phyloP scores from a whole-genome alignment of 2,797 vertebrate species.

The Phalanger gymnotis region DNA sequence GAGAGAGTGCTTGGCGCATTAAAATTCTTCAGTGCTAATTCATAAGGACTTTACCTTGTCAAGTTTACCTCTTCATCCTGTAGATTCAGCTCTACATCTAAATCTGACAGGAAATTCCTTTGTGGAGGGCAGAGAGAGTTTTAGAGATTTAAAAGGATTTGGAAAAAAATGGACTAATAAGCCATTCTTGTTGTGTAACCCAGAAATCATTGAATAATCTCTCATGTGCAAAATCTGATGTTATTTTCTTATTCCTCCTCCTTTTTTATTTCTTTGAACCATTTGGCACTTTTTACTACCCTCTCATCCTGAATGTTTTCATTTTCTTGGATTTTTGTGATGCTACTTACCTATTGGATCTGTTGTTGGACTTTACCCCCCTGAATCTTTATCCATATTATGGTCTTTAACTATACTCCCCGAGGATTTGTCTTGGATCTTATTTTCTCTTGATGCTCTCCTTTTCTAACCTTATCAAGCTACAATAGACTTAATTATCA shows the following conservation, averaged over 20 bases:
- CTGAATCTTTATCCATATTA: background rate
- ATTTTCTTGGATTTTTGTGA: background rate
- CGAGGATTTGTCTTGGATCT: background rate
- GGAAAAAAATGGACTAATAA: background rate
- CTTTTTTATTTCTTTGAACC: background rate
- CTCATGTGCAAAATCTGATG: background rate
- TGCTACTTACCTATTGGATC: background rate
- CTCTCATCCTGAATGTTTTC: background rate
- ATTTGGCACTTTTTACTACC: background rate
- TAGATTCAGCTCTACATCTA: background rate
- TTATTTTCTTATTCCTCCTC: background rate
- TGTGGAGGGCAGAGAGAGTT: background rate
- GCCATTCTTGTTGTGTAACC: too few relatives aligned
- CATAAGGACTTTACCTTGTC: background rate
- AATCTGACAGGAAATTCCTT: background rate
- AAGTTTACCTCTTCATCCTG: background rate
- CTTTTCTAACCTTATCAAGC: background rate
- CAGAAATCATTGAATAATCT: background rate
- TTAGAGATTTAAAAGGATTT: background rate
- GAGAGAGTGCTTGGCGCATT: background rate
- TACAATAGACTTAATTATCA: background rate
- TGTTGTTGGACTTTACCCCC: background rate
- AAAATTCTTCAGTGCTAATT: background rate
- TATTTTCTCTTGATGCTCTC: background rate
- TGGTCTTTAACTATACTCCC: background rate